These are phyloP conservation scores for Protobothrops mucrosquamatus DNA, from an alignment of 2,113 vertebrate species.

Conservation along the genomic window DNA sequence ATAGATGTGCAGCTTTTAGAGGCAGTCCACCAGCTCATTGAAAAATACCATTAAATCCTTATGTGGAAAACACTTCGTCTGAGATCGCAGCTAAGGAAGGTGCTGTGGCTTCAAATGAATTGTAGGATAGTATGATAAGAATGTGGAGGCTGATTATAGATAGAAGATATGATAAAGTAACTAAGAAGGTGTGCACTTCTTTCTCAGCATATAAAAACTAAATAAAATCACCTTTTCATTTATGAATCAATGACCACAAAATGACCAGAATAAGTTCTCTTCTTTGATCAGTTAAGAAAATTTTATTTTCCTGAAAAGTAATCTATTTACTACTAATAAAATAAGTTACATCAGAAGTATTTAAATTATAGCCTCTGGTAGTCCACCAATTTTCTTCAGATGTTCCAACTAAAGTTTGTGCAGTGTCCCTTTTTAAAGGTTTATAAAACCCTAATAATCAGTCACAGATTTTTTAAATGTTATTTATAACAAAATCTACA, in stretches of 20 bases:
- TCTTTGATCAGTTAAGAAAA: neutral
- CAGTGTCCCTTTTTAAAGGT: neutral
- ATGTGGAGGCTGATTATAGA: neutral
- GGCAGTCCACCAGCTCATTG: constrained; percentile 44
- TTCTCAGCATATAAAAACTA: neutral
- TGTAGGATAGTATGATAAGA: neutral
- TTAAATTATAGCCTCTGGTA: neutral
- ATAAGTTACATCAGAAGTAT: neutral
- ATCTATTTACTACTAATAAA: neutral
- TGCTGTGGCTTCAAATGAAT: constrained; percentile 1
- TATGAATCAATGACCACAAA: neutral
- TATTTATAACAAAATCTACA: neutral
- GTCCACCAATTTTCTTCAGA: neutral
- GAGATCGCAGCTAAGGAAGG: constrained; percentile 13
- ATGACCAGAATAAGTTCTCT: neutral
- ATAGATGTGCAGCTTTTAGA: constrained; percentile 17
- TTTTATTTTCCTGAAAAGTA: neutral
- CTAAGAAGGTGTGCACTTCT: neutral
- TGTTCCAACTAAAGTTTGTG: neutral
- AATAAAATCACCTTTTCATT: neutral
- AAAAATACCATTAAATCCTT: constrained; percentile 42
- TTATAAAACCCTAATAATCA: neutral
- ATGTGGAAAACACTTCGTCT: neutral
- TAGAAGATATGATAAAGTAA: neutral
- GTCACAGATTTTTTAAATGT: neutral